Evolutionary conservation across 2,797 vertebrate species (phyloP), one percentile per base, ranked within the genome.

Genomic region (Lithobates pipiens): DNA sequence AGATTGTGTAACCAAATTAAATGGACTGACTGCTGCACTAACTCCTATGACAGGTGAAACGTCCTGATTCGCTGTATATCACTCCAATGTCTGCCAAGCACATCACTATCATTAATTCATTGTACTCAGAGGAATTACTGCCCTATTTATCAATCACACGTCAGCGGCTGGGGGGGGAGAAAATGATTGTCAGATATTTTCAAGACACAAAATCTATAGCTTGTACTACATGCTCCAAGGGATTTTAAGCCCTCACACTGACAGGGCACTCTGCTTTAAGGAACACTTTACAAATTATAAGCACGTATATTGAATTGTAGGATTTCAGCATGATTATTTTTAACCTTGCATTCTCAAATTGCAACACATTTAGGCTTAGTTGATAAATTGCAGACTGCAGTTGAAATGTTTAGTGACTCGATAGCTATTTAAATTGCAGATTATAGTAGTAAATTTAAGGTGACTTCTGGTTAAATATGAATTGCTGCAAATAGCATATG

Each of bases 51-150:
- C 67, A 78, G 50, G 18, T 67, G 77, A 39, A 75, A 76, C 61
- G n/a, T 32, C 73, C 10, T 50, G 27, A 76, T 76, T 83, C 73
- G 54, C 63, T 16, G 73, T 54, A 76, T 39, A 76, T 34, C 29
- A 27, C 63, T 23, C 9, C 29, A 46, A 16, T 68, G 23, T 29
- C 81, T 32, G 39, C 71, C 81, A 61, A 71, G n/a, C 46, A n/a
- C 75, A 84, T 71, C 74, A 71, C 75, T 57, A 65, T 75, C 80
- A 25, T 75, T 54, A 84, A 77, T 76, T 83, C 42, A 83, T 71
- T 77, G n/a, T 71, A 75, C 74, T 84, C 82, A 32, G 8, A 34
- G 63, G 65, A 67, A 77, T 70, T 84, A 77, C 65, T 77, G 75
- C 44, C 44, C 74, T 57, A 77, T 77, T 71, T 77, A 77, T 84